phyloP scores from a whole-genome alignment of 1,140 invertebrate species.

The Pachypeltis micranthus region DNA sequence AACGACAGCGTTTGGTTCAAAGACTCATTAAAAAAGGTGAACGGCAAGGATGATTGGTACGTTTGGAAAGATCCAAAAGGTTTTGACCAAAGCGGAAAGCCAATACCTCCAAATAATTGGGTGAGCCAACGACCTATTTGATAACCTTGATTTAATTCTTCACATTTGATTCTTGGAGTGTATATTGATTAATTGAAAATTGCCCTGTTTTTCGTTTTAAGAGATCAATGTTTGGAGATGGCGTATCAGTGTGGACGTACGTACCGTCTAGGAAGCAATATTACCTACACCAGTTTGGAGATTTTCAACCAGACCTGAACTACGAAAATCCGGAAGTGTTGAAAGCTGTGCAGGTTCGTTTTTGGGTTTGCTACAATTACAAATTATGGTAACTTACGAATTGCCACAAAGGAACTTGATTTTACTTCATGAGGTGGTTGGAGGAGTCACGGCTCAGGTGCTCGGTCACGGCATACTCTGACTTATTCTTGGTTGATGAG shows the following conservation, averaged over 20 bases:
- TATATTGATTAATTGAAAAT: neutral
- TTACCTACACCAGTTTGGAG: slow-evolving; percentile 63
- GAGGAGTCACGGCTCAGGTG: no score
- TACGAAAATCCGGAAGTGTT: slow-evolving; percentile 46
- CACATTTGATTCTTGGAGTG: slow-evolving; percentile 1
- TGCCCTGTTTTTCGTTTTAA: slow-evolving; percentile 29
- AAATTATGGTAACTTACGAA: neutral
- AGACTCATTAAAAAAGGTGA: slow-evolving; percentile 43
- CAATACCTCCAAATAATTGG: slow-evolving; percentile 46
- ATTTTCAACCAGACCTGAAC: slow-evolving; percentile 62
- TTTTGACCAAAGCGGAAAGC: slow-evolving; percentile 32
- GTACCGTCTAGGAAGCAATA: slow-evolving; percentile 47
- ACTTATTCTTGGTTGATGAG: no score
- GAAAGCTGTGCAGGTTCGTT: slow-evolving; percentile 45
- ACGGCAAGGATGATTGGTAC: slow-evolving; percentile 59
- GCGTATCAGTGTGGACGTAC: slow-evolving; percentile 50
- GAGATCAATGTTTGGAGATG: slow-evolving; percentile 49
- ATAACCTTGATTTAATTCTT: neutral
- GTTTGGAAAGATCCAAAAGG: slow-evolving; percentile 53
- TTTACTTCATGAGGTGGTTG: no score
- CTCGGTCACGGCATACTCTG: no score
- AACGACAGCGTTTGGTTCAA: slow-evolving; percentile 66
- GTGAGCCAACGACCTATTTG: slow-evolving; percentile 26
- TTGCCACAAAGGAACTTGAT: no score
- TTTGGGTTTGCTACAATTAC: neutral